Evolutionary conservation across 2,888 invertebrate genomes (phyloP).

Genomic region (Apoda limacodes): DNA sequence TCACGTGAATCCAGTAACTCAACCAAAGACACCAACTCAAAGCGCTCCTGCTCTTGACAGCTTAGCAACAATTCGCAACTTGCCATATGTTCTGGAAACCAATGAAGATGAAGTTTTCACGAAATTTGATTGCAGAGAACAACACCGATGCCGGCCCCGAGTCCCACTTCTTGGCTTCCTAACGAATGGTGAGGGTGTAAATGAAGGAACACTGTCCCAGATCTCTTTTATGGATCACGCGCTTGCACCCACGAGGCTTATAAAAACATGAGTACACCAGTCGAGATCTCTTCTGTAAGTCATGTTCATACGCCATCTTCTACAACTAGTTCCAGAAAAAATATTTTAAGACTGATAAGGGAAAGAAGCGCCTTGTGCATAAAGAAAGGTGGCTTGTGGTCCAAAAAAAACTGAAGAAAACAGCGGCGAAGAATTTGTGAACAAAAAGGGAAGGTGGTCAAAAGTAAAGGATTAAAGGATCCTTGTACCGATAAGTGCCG

Average conservation of each 20-base stretch:
- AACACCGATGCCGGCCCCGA: not conserved
- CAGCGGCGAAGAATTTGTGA: conserved; percentile 4
- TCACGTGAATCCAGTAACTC: too few relatives aligned
- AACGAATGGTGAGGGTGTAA: too few relatives aligned
- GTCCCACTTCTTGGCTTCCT: not conserved
- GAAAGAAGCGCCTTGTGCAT: conserved; percentile 4
- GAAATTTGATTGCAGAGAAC: not conserved
- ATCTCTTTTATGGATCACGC: too few relatives aligned
- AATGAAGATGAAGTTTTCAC: not conserved
- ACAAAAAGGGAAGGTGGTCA: conserved; percentile 5
- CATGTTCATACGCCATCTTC: too few relatives aligned
- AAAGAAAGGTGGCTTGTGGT: conserved; percentile 4
- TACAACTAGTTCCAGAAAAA: too few relatives aligned
- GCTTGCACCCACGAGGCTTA: too few relatives aligned
- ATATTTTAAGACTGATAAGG: too few relatives aligned
- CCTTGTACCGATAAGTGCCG: conserved; percentile 8
- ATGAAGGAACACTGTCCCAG: too few relatives aligned
- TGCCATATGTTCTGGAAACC: conserved; percentile 1
- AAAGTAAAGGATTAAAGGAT: conserved; percentile 2
- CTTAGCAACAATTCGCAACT: conserved; percentile 1
- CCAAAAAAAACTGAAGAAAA: conserved; percentile 9
- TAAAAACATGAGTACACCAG: too few relatives aligned
- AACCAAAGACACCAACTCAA: conserved; percentile 1
- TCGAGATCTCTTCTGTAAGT: too few relatives aligned
- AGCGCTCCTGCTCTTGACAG: conserved; percentile 1